Conservation (phyloP, 2,113 vertebrate species). For the Otolemur garnettii region DNA sequence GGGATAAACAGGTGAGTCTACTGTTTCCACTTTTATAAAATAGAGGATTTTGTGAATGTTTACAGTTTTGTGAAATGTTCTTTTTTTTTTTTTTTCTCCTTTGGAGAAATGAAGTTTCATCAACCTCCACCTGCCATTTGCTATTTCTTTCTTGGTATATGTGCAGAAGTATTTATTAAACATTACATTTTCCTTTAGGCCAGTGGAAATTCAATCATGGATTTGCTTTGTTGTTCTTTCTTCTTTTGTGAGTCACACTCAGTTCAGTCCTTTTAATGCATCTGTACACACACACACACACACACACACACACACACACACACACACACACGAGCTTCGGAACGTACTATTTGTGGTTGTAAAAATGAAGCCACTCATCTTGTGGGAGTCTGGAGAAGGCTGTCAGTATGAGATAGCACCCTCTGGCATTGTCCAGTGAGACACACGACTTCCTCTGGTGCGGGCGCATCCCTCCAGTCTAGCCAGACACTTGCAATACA, state of each 20-base stretch:
- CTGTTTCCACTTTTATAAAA: not conserved
- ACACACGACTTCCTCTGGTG: slow-evolving; percentile 36
- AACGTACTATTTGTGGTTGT: slow-evolving; percentile 57
- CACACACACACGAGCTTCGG: not conserved
- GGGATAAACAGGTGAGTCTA: not conserved
- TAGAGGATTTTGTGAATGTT: not conserved
- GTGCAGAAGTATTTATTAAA: not conserved
- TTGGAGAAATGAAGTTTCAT: not conserved
- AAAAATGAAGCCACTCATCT: not conserved
- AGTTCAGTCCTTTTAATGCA: rapidly evolving
- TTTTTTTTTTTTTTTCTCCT: not conserved
- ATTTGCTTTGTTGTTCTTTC: not conserved
- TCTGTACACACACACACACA: not conserved
- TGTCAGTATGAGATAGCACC: not conserved
- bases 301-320: not conserved
- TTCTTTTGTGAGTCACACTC: not conserved
- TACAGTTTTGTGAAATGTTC: not conserved
- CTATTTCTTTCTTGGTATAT: not conserved
- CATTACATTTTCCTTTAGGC: not conserved
- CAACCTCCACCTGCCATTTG: rapidly evolving
- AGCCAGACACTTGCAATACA: not conserved
- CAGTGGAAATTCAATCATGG: rapidly evolving
- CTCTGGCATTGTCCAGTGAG: not conserved
- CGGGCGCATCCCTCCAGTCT: not conserved
- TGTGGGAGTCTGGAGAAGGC: slow-evolving; percentile 64